A percentile compares a stretch with the other conserved stretches of the same genome.
phyloP scores from a whole-genome alignment of 2,888 invertebrate species.

The Cordilura impudica region DNA sequence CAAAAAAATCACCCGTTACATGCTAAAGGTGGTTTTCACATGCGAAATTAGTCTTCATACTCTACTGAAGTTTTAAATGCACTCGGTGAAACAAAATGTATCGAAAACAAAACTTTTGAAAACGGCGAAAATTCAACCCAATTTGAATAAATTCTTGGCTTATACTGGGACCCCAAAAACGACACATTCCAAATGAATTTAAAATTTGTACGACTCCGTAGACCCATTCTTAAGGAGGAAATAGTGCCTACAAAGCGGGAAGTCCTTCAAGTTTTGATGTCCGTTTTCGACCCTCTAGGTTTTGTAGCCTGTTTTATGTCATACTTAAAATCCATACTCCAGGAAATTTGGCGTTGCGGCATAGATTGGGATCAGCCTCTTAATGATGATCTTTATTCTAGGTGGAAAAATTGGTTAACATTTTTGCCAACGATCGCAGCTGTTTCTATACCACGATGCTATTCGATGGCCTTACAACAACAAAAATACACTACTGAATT shows the following conservation, averaged over 20 bases:
- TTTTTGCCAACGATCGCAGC: neutral
- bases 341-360: slow-evolving; percentile 17
- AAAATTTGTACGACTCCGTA: neutral
- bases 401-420: slow-evolving; percentile 22
- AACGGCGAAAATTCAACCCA: too few species aligned
- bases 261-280: slow-evolving; percentile 3
- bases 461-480: slow-evolving; percentile 6
- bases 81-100: too few species aligned
- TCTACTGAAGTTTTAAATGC: too few species aligned
- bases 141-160: too few species aligned
- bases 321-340: too few species aligned
- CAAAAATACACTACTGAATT: neutral
- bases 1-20: too few species aligned
- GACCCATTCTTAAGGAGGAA: too few species aligned
- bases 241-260: slow-evolving; percentile 5
- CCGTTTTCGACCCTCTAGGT: slow-evolving; percentile 2
- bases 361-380: slow-evolving; percentile 21
- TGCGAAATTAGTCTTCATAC: too few species aligned
- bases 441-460: neutral
- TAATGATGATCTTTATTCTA: neutral
- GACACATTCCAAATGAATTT: neutral
- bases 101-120: too few species aligned
- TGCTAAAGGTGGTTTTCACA: too few species aligned
- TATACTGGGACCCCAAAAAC: neutral
- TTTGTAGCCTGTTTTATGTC: too few species aligned